Conservation (phyloP, 1,140 invertebrate species). For the Chironomus tepperi region DNA sequence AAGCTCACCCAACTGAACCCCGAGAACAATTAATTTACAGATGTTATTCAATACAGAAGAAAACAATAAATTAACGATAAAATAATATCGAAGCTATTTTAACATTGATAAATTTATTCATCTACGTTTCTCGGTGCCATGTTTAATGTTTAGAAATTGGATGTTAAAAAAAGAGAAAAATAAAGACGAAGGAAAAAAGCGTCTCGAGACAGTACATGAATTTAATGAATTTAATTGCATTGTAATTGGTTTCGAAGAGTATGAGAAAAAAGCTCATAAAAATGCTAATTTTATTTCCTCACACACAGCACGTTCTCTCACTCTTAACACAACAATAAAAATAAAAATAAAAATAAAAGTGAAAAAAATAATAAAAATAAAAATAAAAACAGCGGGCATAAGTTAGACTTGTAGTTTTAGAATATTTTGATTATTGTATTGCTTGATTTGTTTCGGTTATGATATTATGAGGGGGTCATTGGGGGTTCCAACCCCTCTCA, state of each 20-base stretch:
- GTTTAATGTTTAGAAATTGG: too few species aligned
- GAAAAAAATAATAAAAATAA: too few species aligned
- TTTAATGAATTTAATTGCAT: neutral
- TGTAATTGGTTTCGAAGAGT: neutral
- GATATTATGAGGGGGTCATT: too few species aligned
- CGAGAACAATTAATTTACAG: conserved; percentile 18
- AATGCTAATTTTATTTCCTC: conserved; percentile 9
- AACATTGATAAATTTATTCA: conserved; percentile 17
- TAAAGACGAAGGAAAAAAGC: neutral
- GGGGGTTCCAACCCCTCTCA: too few species aligned
- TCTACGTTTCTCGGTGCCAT: too few species aligned
- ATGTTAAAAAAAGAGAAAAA: neutral
- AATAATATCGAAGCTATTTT: conserved; percentile 20
- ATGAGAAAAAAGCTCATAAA: neutral
- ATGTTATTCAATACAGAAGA: conserved; percentile 10
- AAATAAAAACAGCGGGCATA: too few species aligned
- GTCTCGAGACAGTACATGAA: neutral
- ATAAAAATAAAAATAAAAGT: too few species aligned
- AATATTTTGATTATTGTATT: too few species aligned
- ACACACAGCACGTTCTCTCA: neutral
- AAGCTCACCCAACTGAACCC: neutral
- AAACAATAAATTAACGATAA: conserved; percentile 23
- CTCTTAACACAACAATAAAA: too few species aligned
- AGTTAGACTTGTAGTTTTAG: too few species aligned
- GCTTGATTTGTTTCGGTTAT: too few species aligned